phyloP scores from a whole-genome alignment of 2,888 invertebrate species.

The Gisinianus flammeolus region DNA sequence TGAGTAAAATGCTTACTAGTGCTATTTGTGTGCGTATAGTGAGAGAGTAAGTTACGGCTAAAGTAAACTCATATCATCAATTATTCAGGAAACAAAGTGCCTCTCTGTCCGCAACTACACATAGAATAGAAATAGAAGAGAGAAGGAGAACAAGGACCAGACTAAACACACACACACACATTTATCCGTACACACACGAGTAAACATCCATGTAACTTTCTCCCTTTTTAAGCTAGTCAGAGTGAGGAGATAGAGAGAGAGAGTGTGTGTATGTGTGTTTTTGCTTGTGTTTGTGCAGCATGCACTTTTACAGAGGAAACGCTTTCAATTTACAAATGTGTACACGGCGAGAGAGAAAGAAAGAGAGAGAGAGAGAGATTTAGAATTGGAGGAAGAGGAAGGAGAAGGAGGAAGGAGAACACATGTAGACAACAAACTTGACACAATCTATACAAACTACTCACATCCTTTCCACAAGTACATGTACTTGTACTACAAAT shows the following conservation, averaged over 20 bases:
- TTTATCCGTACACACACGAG: neutral
- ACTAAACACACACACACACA: neutral
- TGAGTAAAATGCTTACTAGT: too few relatives aligned
- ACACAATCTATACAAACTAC: too few relatives aligned
- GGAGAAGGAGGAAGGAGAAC: too few relatives aligned
- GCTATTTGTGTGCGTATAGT: too few relatives aligned
- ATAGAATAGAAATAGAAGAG: neutral
- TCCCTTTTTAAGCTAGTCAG: neutral
- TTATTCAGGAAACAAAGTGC: conserved; percentile 28
- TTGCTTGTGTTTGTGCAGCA: neutral
- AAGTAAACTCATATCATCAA: conserved; percentile 20
- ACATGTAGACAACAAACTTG: too few relatives aligned
- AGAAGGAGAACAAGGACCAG: neutral
- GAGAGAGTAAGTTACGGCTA: neutral
- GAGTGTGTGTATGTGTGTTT: neutral
- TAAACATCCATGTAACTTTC: conserved; percentile 12
- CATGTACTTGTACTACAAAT: too few relatives aligned
- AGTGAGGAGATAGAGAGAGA: neutral
- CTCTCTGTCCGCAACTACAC: neutral
- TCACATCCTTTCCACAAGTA: too few relatives aligned
- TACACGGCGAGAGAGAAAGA: neutral
- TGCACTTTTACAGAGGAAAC: neutral
- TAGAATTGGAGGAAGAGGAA: neutral
- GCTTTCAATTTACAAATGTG: neutral
- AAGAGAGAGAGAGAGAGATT: neutral